Base-by-base conservation (phyloP, 2,888 invertebrate genomes). In the Gandaritis pyraliata region DNA sequence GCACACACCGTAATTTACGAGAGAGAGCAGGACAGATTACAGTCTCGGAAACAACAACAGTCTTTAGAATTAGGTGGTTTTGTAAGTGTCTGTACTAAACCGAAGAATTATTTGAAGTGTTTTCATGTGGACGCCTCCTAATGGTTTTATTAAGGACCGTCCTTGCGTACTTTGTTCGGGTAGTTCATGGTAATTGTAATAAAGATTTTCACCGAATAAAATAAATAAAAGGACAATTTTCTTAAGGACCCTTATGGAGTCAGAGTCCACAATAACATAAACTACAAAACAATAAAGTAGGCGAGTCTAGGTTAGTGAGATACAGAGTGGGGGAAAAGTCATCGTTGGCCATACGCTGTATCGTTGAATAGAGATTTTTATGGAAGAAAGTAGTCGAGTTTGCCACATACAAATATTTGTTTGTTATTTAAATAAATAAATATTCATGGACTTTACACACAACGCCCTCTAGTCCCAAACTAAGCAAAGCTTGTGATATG, bases 1-100 rank as follows among this genome's bases (percentile, higher is more conserved):
- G 36, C 50, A 59, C 43, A 54, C 58, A 68, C 62, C 52, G 38
- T 66, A 61, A 71, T 68, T 54, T 58, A 68, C 57, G 41, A 41
- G 72, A 52, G 58, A 38, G 56, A 64, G 51, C 38, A 56, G 52
- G 59, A 56, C 30, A 46, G 57, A 57, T 55, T 47, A 47, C n/a
- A n/a, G n/a, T 46, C 16, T 47, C 41, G 41, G 15, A 52, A 45
- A 29, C 38, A 52, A 52, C 50, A 30, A 51, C 36, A 48, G 56
- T 56, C 43, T 56, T 59, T 53, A 56, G 47, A 55, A 59, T 59
- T 63, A 48, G 49, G 56, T 60, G 58, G 58, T 55, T 43, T 51
- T 23, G 55, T 58, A 63, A 63, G 63, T 63, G 58, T 58, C 54
- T 43, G 45, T 18, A 49, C 43, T 53, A 58, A 52, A 46, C 58